Percentiles rank a stretch among this genome's conserved stretches.
Evolutionary conservation across 2,888 invertebrate species (phyloP).

Genomic region (Odontocerum albicorne): DNA sequence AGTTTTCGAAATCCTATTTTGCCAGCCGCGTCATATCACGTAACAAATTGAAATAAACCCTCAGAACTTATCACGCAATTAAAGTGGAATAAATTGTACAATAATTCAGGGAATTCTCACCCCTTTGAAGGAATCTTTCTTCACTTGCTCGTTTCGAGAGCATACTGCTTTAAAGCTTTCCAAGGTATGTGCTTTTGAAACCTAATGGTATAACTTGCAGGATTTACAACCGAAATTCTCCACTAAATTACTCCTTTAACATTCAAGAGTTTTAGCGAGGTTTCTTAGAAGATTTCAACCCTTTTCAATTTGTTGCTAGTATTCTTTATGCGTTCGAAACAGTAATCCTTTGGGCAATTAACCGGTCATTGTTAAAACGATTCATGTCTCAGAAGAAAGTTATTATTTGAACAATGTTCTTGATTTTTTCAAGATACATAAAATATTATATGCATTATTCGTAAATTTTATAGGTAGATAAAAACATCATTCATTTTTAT

Average conservation of each 20-base stretch:
- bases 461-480: no score
- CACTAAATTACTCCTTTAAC: conserved; percentile 34
- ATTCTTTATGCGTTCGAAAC: conserved; percentile 21
- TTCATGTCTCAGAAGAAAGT: no score
- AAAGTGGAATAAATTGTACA: conserved; percentile 30
- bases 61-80: conserved; percentile 32
- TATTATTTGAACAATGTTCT: no score
- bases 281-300: conserved; percentile 18
- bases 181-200: conserved; percentile 16
- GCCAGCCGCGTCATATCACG: conserved; percentile 23
- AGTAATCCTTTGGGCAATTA: conserved; percentile 27
- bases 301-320: conserved; percentile 23
- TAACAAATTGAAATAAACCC: conserved; percentile 32
- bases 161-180: background rate
- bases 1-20: conserved; percentile 17
- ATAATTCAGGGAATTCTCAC: conserved; percentile 27
- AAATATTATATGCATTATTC: no score
- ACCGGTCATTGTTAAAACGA: no score
- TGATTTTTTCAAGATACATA: no score
- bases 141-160: conserved; percentile 7
- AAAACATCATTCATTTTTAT: no score
- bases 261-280: conserved; percentile 22
- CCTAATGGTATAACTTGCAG: conserved; percentile 24
- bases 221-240: conserved; percentile 35
- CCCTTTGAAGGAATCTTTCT: conserved; percentile 16